Evolutionary conservation across 1,140 invertebrate genomes (phyloP).

Genomic region (Trissolcus basalis): DNA sequence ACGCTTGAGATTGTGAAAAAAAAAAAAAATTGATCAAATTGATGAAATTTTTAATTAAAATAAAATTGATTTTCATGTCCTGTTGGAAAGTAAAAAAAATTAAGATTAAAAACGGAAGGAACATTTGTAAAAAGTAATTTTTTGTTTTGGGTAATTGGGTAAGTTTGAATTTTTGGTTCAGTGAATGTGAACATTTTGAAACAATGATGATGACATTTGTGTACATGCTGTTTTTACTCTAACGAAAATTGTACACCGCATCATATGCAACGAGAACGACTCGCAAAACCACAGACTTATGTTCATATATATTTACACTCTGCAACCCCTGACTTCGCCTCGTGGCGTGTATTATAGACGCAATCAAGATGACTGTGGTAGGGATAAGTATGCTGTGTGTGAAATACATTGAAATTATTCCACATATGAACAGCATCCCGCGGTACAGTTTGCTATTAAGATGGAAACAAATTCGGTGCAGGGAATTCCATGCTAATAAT

Average conservation of each 20-base stretch:
- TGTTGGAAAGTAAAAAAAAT: too few relatives aligned
- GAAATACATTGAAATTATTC: slow-evolving; percentile 63
- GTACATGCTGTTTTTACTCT: slow-evolving; percentile 9
- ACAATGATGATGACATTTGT: slow-evolving; percentile 13
- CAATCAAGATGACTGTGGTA: slow-evolving; percentile 76
- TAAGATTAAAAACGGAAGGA: too few relatives aligned
- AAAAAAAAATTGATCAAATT: too few relatives aligned
- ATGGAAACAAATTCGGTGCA: not conserved
- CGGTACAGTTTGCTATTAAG: slow-evolving; percentile 31
- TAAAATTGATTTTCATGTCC: too few relatives aligned
- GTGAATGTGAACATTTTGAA: too few relatives aligned
- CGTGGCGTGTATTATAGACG: slow-evolving; percentile 75
- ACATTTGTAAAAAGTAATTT: too few relatives aligned
- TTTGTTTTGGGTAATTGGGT: too few relatives aligned
- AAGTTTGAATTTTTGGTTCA: too few relatives aligned
- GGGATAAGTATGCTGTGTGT: slow-evolving; percentile 73
- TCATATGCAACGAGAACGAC: slow-evolving; percentile 24
- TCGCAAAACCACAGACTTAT: slow-evolving; percentile 21
- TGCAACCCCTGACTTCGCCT: slow-evolving; percentile 57
- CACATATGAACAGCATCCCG: slow-evolving; percentile 42
- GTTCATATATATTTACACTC: slow-evolving; percentile 47
- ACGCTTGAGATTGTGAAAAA: too few relatives aligned
- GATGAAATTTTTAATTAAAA: too few relatives aligned
- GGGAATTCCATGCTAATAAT: not conserved
- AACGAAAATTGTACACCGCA: slow-evolving; percentile 20